phyloP scores from a whole-genome alignment of 35 echinoderm and acorn worm species.

The Ophiothrix spiculata region DNA sequence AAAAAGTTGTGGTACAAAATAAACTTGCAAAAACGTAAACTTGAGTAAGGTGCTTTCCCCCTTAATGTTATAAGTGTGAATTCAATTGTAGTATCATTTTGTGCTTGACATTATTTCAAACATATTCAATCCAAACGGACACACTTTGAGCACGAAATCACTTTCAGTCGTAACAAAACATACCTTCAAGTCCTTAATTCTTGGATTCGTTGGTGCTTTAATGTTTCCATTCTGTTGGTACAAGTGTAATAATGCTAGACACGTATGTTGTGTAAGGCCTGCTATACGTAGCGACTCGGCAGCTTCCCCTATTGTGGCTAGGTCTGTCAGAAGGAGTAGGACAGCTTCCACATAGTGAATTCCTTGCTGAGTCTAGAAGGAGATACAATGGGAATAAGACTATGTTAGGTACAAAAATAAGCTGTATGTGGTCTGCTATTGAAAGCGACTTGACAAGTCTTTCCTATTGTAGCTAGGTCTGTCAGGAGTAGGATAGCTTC shows the following conservation, averaged over 20 bases:
- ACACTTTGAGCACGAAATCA: too few species aligned
- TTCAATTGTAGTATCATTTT: neutral
- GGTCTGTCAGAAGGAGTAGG: conserved; percentile 37
- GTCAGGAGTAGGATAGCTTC: conserved; percentile 45
- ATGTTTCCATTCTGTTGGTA: conserved; percentile 51
- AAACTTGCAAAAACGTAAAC: too few species aligned
- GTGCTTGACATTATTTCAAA: too few species aligned
- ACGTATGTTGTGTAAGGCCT: conserved; percentile 66
- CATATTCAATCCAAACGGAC: too few species aligned
- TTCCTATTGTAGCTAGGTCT: conserved; percentile 55
- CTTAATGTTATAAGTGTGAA: too few species aligned
- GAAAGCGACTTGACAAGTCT: conserved; percentile 52
- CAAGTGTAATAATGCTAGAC: conserved; percentile 46
- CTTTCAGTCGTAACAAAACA: too few species aligned
- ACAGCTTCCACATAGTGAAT: conserved; percentile 60
- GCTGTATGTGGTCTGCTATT: conserved; percentile 51
- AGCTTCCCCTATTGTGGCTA: conserved; percentile 53
- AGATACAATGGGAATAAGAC: neutral
- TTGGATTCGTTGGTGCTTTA: conserved; percentile 29
- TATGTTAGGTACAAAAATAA: conserved; percentile 62
- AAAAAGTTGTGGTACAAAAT: too few species aligned
- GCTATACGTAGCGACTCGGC: conserved; percentile 39
- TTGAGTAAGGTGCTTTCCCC: too few species aligned
- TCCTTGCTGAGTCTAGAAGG: conserved; percentile 42
- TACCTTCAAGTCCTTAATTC: neutral